These are phyloP conservation scores for Plodia interpunctella DNA, from an alignment of 1,140 invertebrate genomes.

Conservation along the genomic window DNA sequence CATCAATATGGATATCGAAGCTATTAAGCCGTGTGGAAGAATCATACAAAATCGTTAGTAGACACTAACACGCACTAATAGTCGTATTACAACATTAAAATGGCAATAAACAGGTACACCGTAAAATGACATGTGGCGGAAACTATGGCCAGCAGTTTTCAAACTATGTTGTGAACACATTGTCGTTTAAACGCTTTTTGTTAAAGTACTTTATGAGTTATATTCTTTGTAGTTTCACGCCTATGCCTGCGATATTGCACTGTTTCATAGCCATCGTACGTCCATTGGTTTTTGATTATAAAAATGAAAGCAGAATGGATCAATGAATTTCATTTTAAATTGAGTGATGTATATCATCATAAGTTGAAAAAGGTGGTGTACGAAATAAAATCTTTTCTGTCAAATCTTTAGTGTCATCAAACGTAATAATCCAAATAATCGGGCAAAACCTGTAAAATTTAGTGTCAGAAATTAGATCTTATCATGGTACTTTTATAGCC, in stretches of 20 bases:
- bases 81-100: slow-evolving; percentile 5
- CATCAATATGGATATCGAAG: too few relatives aligned
- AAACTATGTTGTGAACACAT: slow-evolving; percentile 10
- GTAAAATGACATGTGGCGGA: slow-evolving; percentile 9
- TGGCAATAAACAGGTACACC: slow-evolving; percentile 8
- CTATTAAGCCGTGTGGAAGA: too few relatives aligned
- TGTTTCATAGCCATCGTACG: neutral
- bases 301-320: too few relatives aligned
- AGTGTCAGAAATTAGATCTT: too few relatives aligned
- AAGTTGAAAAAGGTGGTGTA: too few relatives aligned
- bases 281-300: neutral
- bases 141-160: slow-evolving; percentile 8
- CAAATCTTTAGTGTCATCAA: too few relatives aligned
- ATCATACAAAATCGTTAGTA: neutral
- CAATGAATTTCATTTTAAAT: too few relatives aligned
- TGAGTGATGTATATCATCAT: too few relatives aligned
- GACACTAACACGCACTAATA: slow-evolving; percentile 4
- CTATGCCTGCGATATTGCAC: neutral
- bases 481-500: neutral
- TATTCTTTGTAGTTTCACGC: slow-evolving; percentile 1
- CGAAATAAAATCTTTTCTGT: too few relatives aligned
- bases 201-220: neutral
- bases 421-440: too few relatives aligned
- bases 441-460: too few relatives aligned
- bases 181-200: slow-evolving; percentile 8